Evolutionary conservation across 2,113 vertebrate genomes (phyloP), one percentile per base, ranked within the genome.

Genomic region (Mesoclemmys tuberculata): DNA sequence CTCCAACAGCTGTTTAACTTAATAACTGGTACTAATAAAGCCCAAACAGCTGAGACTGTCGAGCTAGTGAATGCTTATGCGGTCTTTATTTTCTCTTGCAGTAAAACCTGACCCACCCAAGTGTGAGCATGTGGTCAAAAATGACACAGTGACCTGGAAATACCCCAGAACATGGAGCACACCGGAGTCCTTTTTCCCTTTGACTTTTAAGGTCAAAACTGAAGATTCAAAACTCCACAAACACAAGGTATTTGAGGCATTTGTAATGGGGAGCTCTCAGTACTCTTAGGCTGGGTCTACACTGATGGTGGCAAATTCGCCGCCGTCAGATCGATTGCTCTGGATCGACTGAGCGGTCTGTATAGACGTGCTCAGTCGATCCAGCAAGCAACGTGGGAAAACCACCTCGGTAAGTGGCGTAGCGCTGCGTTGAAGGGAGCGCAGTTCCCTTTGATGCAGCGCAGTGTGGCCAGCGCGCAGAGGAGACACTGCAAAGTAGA

Each of bases 81-180:
- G n/a, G 58, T 95, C 55, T 94, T 1, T 90, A 24, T 95, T 82
- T 96, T 87, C 52, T 93, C 84, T 88, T 96, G 24, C 93, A 98
- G 98, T 98, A 95, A 98, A 97, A 87, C 98, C 98, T 0, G 98
- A 98, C 78, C 96, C 98, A 0, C 98, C 98, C 2, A 97, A 95
- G 41, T 97, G 95, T 16, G 95, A 95, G n/a, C 92, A 96, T 4
- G 24, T 4, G 22, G 92, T 94, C 56, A 35, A 21, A 96, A 98
- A 96, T 35, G 91, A 95, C 92, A 98, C 96, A 38, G 96, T 98
- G 91, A 98, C 94, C 87, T 98, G 98, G 98, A 97, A 97, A 0
- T 98, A 98, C 5, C 98, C 98, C 6, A 93, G 94, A 46, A 97
- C 97, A 56, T 98, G 98, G 98, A 98, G 97, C 83, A 97, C 95